Evolutionary conservation across 2,797 vertebrate species (phyloP).

Genomic region (Aselliscus stoliczkanus): DNA sequence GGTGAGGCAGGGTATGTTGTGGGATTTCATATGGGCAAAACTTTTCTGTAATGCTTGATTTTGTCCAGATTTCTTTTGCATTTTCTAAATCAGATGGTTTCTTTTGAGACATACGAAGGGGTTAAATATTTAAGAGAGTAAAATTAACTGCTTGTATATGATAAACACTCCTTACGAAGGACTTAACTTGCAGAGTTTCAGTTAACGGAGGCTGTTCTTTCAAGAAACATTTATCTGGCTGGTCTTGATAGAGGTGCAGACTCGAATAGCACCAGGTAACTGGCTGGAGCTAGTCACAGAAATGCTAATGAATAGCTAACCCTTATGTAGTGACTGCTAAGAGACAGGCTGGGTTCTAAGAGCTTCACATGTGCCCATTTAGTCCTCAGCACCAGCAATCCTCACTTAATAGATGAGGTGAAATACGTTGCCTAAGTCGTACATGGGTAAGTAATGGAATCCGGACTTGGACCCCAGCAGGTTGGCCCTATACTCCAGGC

Average conservation of each 20-base stretch:
- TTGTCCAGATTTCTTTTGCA: neutral
- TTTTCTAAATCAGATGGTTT: constrained; percentile 3
- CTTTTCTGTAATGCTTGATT: neutral
- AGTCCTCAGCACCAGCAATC: neutral
- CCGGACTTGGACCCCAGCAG: neutral
- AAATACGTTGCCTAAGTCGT: neutral
- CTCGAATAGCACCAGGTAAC: neutral
- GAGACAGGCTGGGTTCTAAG: neutral
- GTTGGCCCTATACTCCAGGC: neutral
- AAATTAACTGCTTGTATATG: neutral
- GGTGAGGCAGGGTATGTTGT: neutral
- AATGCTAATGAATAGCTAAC: neutral
- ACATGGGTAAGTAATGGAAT: neutral
- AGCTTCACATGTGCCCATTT: neutral
- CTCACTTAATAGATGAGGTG: neutral
- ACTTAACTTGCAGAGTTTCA: neutral
- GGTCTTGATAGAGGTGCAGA: neutral
- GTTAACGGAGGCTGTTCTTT: neutral
- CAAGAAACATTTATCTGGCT: neutral
- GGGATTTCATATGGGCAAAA: neutral
- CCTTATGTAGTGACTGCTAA: neutral
- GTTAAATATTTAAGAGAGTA: neutral
- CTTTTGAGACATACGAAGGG: neutral
- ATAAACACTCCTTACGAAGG: neutral
- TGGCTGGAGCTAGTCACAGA: neutral